A percentile compares a stretch with the other conserved stretches of the same genome.
Evolutionary conservation across 2,888 invertebrate species (phyloP).

Genomic region (Frankliniella fusca): DNA sequence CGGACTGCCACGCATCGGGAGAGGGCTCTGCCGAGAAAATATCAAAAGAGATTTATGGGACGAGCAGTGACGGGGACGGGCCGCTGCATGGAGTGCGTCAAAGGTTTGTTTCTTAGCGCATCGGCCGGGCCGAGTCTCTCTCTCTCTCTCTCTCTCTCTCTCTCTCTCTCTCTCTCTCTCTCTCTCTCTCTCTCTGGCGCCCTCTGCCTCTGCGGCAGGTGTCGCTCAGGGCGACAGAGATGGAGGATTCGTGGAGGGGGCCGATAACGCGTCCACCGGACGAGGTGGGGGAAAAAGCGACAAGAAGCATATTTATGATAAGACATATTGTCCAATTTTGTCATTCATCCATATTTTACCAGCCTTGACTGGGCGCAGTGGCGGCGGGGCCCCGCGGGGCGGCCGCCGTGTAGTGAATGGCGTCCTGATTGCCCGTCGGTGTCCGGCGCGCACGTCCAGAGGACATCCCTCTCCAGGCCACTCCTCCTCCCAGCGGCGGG

Average conservation of each 20-base stretch:
- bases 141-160: not conserved
- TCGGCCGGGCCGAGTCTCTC: not conserved
- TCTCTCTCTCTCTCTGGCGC: not conserved
- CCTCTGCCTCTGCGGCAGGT: not conserved
- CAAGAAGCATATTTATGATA: no score
- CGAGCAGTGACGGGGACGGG: not conserved
- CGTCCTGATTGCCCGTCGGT: not conserved
- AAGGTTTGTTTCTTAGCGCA: not conserved
- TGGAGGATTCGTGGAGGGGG: no score
- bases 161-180: not conserved
- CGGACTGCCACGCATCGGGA: constrained; percentile 1
- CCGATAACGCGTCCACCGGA: not conserved
- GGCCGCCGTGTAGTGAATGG: not conserved
- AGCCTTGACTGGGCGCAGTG: no score
- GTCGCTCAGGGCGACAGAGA: no score
- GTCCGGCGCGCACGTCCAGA: not conserved
- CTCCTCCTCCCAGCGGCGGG: no score
- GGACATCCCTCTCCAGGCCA: no score
- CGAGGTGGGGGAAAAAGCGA: not conserved
- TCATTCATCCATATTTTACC: not conserved
- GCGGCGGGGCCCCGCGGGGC: not conserved
- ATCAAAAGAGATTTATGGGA: not conserved
- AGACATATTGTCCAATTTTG: not conserved
- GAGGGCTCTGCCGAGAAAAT: not conserved
- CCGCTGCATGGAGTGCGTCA: not conserved